Evolutionary conservation across 2,113 vertebrate species (phyloP).

Genomic region (Amphiprion ocellaris): DNA sequence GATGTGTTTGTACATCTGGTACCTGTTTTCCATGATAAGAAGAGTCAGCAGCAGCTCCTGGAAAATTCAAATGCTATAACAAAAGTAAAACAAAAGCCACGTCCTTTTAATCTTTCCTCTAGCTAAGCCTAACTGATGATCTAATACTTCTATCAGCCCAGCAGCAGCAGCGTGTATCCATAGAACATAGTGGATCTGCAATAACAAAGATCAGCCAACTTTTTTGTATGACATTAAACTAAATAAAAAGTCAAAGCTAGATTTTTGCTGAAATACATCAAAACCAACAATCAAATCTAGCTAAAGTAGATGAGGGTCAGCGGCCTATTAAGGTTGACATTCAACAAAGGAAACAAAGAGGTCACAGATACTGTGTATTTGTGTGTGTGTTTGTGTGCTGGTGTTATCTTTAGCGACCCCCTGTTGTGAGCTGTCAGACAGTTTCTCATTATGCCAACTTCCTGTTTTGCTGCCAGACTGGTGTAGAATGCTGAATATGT

Average conservation of each 20-base stretch:
- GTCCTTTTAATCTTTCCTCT: constrained; percentile 43
- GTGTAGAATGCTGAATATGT: constrained; percentile 5
- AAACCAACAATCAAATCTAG: constrained; percentile 19
- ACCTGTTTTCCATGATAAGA: constrained; percentile 53
- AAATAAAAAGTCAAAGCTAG: constrained; percentile 31
- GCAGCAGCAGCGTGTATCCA: not conserved
- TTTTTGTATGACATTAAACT: constrained; percentile 22
- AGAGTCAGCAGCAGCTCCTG: not conserved
- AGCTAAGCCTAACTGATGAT: constrained; percentile 31
- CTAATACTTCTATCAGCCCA: constrained; percentile 26
- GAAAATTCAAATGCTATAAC: constrained; percentile 26
- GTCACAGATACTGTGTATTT: constrained; percentile 37
- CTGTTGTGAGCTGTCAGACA: constrained; percentile 51
- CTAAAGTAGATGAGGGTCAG: constrained; percentile 23
- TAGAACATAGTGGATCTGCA: constrained; percentile 4
- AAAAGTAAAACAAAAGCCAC: constrained; percentile 41
- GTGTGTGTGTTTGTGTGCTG: not conserved
- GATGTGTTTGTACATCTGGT: constrained; percentile 61
- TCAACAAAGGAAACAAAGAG: constrained; percentile 49
- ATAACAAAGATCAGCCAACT: constrained; percentile 18
- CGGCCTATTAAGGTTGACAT: constrained; percentile 50
- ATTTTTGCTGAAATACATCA: constrained; percentile 30
- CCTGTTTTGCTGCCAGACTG: constrained; percentile 33
- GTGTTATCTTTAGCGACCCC: constrained; percentile 30
- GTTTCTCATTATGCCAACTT: constrained; percentile 46